These are phyloP conservation scores for Drosophila barbarae DNA, from an alignment of 2,888 invertebrate species.

Conservation along the genomic window DNA sequence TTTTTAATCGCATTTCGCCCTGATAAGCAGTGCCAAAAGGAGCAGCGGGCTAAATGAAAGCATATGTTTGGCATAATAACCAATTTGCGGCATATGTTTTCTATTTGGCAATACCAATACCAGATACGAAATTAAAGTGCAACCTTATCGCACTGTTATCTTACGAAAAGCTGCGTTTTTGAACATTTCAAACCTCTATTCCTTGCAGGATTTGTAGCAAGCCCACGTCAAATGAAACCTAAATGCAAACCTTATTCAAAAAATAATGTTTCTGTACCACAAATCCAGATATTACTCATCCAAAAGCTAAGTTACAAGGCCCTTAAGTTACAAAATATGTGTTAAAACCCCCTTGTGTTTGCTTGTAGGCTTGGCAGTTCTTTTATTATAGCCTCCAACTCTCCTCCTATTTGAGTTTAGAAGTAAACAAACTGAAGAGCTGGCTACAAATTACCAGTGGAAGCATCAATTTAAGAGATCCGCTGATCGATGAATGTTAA, in stretches of 20 bases:
- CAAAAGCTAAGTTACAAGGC: not conserved
- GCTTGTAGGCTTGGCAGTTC: not conserved
- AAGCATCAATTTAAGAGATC: conserved; percentile 12
- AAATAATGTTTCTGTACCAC: not conserved
- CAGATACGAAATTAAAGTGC: conserved; percentile 10
- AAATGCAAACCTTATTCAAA: too few relatives aligned
- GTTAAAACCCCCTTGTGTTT: too few relatives aligned
- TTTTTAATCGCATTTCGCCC: conserved; percentile 35
- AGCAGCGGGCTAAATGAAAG: conserved; percentile 7
- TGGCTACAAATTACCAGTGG: not conserved
- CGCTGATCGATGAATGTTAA: conserved; percentile 16
- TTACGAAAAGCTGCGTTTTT: not conserved
- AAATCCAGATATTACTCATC: not conserved
- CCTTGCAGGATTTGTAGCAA: not conserved
- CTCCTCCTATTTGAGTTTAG: not conserved
- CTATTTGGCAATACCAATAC: conserved; percentile 16
- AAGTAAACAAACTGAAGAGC: not conserved
- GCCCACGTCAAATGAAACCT: not conserved
- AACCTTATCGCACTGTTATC: conserved; percentile 41
- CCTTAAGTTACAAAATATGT: not conserved
- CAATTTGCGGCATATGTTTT: conserved; percentile 59
- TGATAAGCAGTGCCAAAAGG: conserved; percentile 32
- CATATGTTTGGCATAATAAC: conserved; percentile 40
- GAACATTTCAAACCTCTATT: not conserved
- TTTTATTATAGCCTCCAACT: not conserved